Evolutionary conservation across 2,113 vertebrate species (phyloP), one percentile per base, ranked within the genome.

Genomic region (Myodes glareolus): DNA sequence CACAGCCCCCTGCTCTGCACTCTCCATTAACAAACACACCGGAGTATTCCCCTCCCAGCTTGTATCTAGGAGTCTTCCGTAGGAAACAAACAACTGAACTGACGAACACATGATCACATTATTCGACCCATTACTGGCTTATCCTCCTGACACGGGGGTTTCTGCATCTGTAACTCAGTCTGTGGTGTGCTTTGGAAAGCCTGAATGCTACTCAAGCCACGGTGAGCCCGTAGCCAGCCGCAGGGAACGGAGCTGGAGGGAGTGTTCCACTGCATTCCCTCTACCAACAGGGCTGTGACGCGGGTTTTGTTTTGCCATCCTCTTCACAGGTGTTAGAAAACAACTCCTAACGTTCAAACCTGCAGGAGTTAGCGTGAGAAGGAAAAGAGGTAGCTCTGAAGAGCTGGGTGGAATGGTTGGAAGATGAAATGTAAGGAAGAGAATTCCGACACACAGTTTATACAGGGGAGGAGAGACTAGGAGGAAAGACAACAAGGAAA

Each of bases 1-100:
- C 50, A 13, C 1, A 3, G 0, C 7, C 5, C 8, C 52, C 25
- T 5, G 11, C 45, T 31, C 16, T 39, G 17, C 33, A 12, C 1
- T 17, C 31, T 47, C 63, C 25, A 3, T 17, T 23, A 61, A 68
- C 21, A 47, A 61, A 67, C 21, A 50, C 17, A 23, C 19, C 6
- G 29, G 27, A 58, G 10, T 2, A 1, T 39, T 39, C 81, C 45
- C 47, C 82, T 68, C 75, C 55, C 67, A 58, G 50, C 11, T 68
- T 42, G 39, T 61, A 70, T 14, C 73, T 63, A 31, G 19, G 70
- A 68, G 63, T 33, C 75, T 63, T 84, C 9, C 4, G 63, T 45
- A 84, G 36, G 58, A 80, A 17, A n/a, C 9, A 39, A 50, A 47
- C 19, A 63, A 87, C 58, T 87, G 36, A 17, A 61, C 89, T 47